Base-by-base conservation (phyloP, 1,140 invertebrate genomes). In the Drosophila tsacasi region DNA sequence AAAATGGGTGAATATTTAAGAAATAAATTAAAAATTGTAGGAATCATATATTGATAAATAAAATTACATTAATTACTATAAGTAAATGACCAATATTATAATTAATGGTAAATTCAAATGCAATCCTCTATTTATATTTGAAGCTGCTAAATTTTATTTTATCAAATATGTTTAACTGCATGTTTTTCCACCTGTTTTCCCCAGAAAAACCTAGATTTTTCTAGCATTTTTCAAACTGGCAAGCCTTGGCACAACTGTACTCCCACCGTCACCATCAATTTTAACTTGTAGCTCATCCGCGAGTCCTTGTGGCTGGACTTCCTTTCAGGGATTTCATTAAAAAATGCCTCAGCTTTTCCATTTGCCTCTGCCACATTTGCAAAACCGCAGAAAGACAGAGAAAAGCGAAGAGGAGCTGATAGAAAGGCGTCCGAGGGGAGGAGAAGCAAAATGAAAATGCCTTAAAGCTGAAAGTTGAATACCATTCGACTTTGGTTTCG, bases 291-390 rank as follows among this genome's bases (percentile, higher is more conserved):
- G 59, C 66, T 78, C 71, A 74, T 73, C 68, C 40, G 57, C 25
- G 46, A 44, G 71, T 49, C 57, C 37, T 61, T 60, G 58, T 68
- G 66, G 63, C 68, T 49, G 52, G 32, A 42, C 65, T 55, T 62
- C 27, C 54, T 47, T 59, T 42, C 59, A 74, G 52, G 69, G 75
- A 81, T 84, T 90, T 89, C 68, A 90, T 84, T 90, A 79, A 67
- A 64, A 89, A 89, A 84, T 78, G 73, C 64, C 81, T 69, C 65
- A 65, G 85, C 73, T 72, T 81, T 89, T 87, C 69, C 81, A 75
- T 83, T 87, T 64, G 25, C 65, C 74, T 78, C 76, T 80, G 76
- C 62, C 66, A 79, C 66, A 65, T 79, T 79, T 73, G 46, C 46
- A 72, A 72, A 79, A 78, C 76, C 80, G 60, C 59, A 65, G 65